phyloP scores from a whole-genome alignment of 2,113 vertebrate species.

The Prunella himalayana region DNA sequence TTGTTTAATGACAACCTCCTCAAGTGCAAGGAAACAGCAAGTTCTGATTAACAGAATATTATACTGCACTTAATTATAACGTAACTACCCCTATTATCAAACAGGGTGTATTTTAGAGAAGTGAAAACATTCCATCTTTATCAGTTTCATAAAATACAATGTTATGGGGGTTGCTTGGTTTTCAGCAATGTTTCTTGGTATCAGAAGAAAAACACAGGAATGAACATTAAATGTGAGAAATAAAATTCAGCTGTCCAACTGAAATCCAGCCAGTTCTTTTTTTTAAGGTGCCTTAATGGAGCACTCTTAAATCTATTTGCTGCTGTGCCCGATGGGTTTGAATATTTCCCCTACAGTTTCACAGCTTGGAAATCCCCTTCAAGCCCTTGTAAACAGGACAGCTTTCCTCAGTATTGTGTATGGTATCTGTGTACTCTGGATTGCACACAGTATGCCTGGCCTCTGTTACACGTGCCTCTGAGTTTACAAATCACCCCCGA shows the following conservation, averaged over 20 bases:
- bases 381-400: background rate
- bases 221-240: background rate
- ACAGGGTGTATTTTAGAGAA: background rate
- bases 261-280: constrained; percentile 7
- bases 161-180: background rate
- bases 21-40: background rate
- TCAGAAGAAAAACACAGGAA: background rate
- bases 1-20: background rate
- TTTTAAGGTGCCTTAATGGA: background rate
- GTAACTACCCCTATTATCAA: background rate
- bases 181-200: background rate
- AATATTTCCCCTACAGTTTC: background rate
- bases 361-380: constrained; percentile 63
- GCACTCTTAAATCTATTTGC: background rate
- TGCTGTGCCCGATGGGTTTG: background rate
- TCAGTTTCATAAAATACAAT: background rate
- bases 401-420: background rate
- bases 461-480: background rate
- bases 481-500: background rate
- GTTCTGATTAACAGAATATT: background rate
- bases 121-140: constrained; percentile 11
- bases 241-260: background rate
- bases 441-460: background rate
- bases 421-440: background rate
- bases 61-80: background rate